Base-by-base conservation (phyloP, 2,888 invertebrate species). In the Orthosia incerta region DNA sequence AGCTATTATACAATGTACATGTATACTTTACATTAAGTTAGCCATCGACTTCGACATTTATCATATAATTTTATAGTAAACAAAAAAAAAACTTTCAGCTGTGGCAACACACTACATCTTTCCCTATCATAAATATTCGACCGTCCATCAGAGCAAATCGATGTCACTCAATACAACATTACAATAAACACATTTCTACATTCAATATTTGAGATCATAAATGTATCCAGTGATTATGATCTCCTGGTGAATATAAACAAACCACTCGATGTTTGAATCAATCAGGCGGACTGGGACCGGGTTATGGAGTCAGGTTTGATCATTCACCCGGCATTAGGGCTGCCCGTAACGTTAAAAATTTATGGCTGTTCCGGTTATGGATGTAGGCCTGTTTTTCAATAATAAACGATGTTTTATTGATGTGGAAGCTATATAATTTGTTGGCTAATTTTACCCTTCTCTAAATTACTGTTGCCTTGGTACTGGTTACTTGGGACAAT, bases 201-300 rank as follows among this genome's bases (percentile, higher is more conserved):
- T 53, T 65, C 67, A 81, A 81, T 60, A 62, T 61, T 74, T 45
- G 57, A 72, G 69, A 75, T 64, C 64, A 73, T 74, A 86, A 86
- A 86, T 79, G 83, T 83, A 78, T 85, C 83, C 73, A 59, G 56
- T 84, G 67, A 74, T 86, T 71, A 84, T 73, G 68, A 59, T 76
- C 71, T 73, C 72, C 65, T 55, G 67, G 64, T 62, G 56, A 78
- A 80, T 71, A 82, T 78, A 89, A 88, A 88, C 86, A 88, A 81
- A 80, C 70, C 85, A 80, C 87, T 89, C 75, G 87, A 83, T 68
- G 46, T 77, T 79, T 78, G 79, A 66, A 81, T 88, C 83, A 83
- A 87, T 82, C 81, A 84, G 57, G 39, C 63, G 55, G 75, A 75
- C 60, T 62, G 50, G 59, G 65, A 75, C 57, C 64, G 46, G 59